Conservation (phyloP, 2,888 invertebrate genomes). For the Petrolisthes manimaculis region DNA sequence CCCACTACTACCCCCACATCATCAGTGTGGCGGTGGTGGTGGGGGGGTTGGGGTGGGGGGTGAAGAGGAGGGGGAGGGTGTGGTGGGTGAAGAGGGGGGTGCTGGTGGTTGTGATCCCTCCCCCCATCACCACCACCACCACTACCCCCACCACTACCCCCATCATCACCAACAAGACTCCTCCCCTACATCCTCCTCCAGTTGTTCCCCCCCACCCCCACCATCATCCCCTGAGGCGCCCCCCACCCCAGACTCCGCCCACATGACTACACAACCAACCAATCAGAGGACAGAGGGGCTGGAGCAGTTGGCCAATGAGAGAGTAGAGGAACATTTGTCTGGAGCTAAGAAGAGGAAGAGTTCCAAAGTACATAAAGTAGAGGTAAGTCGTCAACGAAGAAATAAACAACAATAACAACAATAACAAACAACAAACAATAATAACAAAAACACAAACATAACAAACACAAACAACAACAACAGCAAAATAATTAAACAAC, state of each 20-base stretch:
- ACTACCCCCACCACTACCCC: too few species aligned
- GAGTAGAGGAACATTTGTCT: conserved; percentile 54
- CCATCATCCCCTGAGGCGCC: conserved; percentile 58
- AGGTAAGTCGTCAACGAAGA: too few species aligned
- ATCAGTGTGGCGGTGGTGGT: too few species aligned
- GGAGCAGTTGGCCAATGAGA: conserved; percentile 49
- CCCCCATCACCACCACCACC: too few species aligned
- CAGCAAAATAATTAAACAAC: too few species aligned
- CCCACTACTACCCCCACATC: too few species aligned
- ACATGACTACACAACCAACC: conserved; percentile 59
- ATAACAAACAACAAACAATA: background rate
- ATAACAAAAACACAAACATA: too few species aligned
- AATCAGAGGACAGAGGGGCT: conserved; percentile 46
- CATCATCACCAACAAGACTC: too few species aligned
- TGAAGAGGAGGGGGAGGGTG: too few species aligned
- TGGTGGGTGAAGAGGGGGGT: too few species aligned
- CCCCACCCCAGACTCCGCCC: conserved; percentile 62
- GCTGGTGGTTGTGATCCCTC: conserved; percentile 54
- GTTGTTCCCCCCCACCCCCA: background rate
- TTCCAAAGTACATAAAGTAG: conserved; percentile 60
- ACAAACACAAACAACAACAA: too few species aligned
- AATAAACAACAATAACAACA: background rate
- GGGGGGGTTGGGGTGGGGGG: too few species aligned
- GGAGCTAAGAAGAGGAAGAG: conserved; percentile 63
- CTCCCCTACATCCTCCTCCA: conserved; percentile 36